Percentiles rank a stretch among this genome's conserved stretches.
Conservation (phyloP, 2,797 vertebrate genomes). For the Spizella passerina region DNA sequence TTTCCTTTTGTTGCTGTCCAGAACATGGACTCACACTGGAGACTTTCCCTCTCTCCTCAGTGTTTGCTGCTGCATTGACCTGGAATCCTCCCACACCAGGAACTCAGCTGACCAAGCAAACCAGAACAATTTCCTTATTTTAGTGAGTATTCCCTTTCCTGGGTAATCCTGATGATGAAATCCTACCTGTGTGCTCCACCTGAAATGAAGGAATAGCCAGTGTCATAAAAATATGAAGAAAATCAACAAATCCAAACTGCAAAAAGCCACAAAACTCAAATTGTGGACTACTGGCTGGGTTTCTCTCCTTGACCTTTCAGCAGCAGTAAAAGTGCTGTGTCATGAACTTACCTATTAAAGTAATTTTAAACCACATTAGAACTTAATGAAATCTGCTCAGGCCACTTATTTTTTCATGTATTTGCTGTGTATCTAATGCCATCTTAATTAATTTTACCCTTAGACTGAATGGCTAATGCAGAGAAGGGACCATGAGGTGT, state of each 20-base stretch:
- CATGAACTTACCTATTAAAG: background rate
- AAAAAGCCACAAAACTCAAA: background rate
- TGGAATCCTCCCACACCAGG: accelerated
- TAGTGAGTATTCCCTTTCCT: background rate
- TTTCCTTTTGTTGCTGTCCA: background rate
- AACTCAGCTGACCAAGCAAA: background rate
- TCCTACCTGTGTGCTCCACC: background rate
- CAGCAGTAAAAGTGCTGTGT: background rate
- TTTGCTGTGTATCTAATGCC: background rate
- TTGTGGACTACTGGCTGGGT: background rate
- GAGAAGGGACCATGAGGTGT: background rate
- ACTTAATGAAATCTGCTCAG: background rate
- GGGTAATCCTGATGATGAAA: background rate
- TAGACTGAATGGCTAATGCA: background rate
- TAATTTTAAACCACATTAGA: background rate
- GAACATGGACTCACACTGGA: background rate
- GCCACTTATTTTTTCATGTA: background rate
- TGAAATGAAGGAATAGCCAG: background rate
- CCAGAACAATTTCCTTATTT: background rate
- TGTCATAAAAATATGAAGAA: background rate
- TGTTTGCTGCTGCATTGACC: too few species aligned
- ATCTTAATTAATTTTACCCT: background rate
- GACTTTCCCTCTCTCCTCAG: too few species aligned
- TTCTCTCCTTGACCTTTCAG: background rate
- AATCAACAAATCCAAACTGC: background rate